Evolutionary conservation across 2,888 invertebrate species (phyloP).

Genomic region (Drosophila rellima): DNA sequence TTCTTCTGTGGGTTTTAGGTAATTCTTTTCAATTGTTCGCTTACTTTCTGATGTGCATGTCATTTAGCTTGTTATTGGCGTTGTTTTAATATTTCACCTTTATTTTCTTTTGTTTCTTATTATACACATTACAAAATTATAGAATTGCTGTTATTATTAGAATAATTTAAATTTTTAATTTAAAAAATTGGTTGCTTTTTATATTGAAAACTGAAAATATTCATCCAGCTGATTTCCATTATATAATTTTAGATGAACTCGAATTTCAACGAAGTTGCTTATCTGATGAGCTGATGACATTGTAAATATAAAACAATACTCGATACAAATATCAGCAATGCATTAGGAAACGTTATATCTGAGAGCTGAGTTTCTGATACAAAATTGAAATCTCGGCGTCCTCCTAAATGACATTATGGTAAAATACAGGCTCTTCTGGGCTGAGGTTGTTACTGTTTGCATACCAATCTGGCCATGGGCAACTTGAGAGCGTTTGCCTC

Average conservation of each 20-base stretch:
- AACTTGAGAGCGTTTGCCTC: conserved; percentile 34
- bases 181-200: neutral
- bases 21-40: conserved; percentile 77
- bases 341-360: conserved; percentile 10
- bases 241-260: neutral
- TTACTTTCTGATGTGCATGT: conserved; percentile 67
- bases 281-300: conserved; percentile 5
- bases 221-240: neutral
- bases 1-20: conserved; percentile 49
- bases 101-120: neutral
- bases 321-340: conserved; percentile 11
- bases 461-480: conserved; percentile 61
- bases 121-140: neutral
- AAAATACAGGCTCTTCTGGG: conserved; percentile 18
- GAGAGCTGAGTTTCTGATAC: conserved; percentile 12
- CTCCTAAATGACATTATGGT: conserved; percentile 31
- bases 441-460: conserved; percentile 64
- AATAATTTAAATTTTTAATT: no score
- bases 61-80: conserved; percentile 41
- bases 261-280: neutral
- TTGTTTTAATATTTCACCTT: neutral
- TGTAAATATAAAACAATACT: neutral
- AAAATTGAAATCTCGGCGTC: conserved; percentile 58
- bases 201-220: no score
- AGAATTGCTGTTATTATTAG: no score